These are phyloP conservation scores for Pinctada fucata DNA, from an alignment of 2,888 invertebrate genomes.

Conservation along the genomic window DNA sequence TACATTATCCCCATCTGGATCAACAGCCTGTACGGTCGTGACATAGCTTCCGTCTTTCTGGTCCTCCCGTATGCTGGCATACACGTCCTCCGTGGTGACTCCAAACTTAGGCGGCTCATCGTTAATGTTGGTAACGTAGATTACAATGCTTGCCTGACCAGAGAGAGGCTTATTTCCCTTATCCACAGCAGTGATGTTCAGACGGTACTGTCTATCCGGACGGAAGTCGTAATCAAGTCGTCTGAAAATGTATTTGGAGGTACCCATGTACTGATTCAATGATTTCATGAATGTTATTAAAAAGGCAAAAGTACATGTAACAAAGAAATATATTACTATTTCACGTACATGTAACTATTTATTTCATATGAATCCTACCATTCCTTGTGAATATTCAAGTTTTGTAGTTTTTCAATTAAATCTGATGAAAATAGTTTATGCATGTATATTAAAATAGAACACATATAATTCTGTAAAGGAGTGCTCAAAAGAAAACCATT, in stretches of 20 bases:
- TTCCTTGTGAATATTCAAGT: too few relatives aligned
- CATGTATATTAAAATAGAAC: too few relatives aligned
- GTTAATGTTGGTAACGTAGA: constrained; percentile 98
- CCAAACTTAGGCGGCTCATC: constrained; percentile 89
- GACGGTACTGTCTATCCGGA: constrained; percentile 84
- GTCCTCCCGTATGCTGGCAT: constrained; percentile 62
- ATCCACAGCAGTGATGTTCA: constrained; percentile 94
- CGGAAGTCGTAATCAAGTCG: constrained; percentile 72
- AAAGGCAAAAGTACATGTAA: too few relatives aligned
- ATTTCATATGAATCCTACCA: too few relatives aligned
- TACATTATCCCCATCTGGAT: constrained; percentile 98
- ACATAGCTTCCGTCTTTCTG: constrained; percentile 86
- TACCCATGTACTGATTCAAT: too few relatives aligned
- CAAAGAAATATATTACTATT: too few relatives aligned
- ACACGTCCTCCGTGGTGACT: constrained; percentile 47
- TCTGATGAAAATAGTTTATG: too few relatives aligned
- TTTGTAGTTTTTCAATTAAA: too few relatives aligned
- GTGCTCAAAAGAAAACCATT: too few relatives aligned
- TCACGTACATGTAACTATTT: too few relatives aligned
- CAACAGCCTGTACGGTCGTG: constrained; percentile 96
- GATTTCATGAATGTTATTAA: too few relatives aligned
- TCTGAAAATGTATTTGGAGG: constrained; percentile 50
- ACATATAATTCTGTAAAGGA: too few relatives aligned
- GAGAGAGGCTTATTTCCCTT: constrained; percentile 95
- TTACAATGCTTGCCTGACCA: constrained; percentile 93